Evolutionary conservation across 23 tunicate genomes (phyloP).

Genomic region (Botrylloides violaceus): DNA sequence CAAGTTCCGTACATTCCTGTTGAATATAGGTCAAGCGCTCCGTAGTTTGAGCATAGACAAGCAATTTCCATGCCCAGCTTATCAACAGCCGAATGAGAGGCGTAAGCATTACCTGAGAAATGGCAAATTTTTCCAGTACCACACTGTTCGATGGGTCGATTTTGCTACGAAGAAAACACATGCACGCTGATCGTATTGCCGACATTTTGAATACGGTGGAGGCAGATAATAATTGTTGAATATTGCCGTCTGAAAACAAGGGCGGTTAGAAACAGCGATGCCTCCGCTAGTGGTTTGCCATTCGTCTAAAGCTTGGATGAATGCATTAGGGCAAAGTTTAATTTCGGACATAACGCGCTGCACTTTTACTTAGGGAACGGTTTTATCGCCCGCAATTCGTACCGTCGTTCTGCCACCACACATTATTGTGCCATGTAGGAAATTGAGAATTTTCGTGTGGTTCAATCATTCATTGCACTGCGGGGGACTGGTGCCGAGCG

Average conservation of each 20-base stretch:
- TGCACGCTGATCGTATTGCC: slow-evolving; percentile 47
- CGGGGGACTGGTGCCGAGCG: no score
- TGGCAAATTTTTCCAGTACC: slow-evolving; percentile 34
- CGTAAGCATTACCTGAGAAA: slow-evolving; percentile 39
- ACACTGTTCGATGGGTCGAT: slow-evolving; percentile 48
- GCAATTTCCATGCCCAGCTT: neutral
- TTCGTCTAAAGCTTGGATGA: neutral
- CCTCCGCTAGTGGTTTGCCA: neutral
- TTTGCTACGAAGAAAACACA: slow-evolving; percentile 27
- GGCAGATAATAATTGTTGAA: slow-evolving; percentile 55
- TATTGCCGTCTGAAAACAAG: slow-evolving; percentile 34
- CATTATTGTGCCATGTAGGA: no score
- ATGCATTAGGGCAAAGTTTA: neutral
- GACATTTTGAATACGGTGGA: slow-evolving; percentile 38
- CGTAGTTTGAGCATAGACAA: no score
- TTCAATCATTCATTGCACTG: no score
- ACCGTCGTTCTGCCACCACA: no score
- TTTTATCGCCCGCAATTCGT: no score
- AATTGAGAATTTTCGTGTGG: no score
- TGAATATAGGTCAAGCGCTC: no score
- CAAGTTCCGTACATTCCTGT: slow-evolving; percentile 22
- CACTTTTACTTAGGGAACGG: no score
- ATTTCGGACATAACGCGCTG: neutral
- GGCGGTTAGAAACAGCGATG: no score
- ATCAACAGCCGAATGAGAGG: neutral